Percentiles rank a stretch among this genome's conserved stretches.
These are phyloP conservation scores for human DNA, from an alignment of 2,113 vertebrate genomes.

Conservation along the genomic window GRCh38 chr11:46008001-46008500, in stretches of 20 bases:
- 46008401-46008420: not conserved
- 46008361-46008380: not conserved
- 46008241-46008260: constrained; percentile 15
- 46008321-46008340: not conserved
- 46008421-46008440: not conserved
- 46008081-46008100: not conserved
- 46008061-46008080: not conserved
- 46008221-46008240: not conserved
- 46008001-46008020: not conserved
- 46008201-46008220: not conserved
- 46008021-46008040: not conserved
- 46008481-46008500: not conserved
- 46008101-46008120: not conserved
- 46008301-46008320: not conserved
- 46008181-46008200: not conserved
- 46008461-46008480: not conserved
- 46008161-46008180: not conserved
- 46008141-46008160: not conserved
- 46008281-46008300: not conserved
- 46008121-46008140: not conserved
- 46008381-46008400: constrained; percentile 39
- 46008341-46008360: not conserved
- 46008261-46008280: not conserved
- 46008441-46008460: not conserved
- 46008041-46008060: not conserved